A percentile compares a stretch with the other conserved stretches of the same genome.
phyloP scores from a whole-genome alignment of 2,888 invertebrate genomes.

The Rhagonycha lutea region DNA sequence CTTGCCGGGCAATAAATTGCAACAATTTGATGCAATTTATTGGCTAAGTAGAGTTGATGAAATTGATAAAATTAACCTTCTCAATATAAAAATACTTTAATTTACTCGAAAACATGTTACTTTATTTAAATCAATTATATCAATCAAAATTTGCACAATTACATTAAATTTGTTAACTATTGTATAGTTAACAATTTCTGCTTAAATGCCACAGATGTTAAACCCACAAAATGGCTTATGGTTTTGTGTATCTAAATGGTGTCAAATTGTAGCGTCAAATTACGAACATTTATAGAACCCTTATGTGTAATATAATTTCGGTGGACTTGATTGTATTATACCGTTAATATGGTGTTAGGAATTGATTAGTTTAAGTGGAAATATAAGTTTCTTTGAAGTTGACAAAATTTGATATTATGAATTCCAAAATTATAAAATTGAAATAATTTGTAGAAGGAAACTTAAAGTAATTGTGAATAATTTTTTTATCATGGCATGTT shows the following conservation, averaged over 20 bases:
- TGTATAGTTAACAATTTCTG: neutral
- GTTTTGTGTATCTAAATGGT: constrained; percentile 4
- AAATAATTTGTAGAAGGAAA: neutral
- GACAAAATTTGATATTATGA: neutral
- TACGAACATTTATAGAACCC: neutral
- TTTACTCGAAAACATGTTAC: too few relatives aligned
- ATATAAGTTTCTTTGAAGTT: neutral
- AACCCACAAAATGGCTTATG: constrained; percentile 6
- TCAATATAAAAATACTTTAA: neutral
- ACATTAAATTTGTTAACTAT: neutral
- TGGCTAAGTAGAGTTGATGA: neutral
- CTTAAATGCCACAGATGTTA: neutral
- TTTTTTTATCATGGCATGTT: neutral
- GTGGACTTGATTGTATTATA: neutral
- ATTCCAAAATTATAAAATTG: neutral
- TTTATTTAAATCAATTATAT: neutral
- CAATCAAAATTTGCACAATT: neutral
- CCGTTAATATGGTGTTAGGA: neutral
- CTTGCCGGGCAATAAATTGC: neutral
- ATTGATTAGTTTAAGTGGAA: neutral
- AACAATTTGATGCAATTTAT: neutral
- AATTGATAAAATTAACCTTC: neutral
- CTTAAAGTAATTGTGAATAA: neutral
- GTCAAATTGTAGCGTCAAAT: constrained; percentile 3
- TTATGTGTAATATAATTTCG: neutral